phyloP scores from a whole-genome alignment of 2,888 invertebrate genomes.

The Anaspis maculata region DNA sequence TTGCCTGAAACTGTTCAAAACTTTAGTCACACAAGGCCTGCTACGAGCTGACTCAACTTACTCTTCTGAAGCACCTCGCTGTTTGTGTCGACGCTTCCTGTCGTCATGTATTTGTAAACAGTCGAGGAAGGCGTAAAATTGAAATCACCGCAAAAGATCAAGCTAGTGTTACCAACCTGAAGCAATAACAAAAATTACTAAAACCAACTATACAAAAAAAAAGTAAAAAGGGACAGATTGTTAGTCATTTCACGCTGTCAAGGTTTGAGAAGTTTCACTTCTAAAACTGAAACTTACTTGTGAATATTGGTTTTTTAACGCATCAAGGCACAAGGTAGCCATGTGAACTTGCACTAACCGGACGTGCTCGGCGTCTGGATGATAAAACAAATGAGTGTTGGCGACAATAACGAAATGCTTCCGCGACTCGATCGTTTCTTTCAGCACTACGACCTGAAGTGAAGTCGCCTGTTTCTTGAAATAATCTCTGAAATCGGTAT shows the following conservation, averaged over 20 bases:
- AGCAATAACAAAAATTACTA: conserved; percentile 4
- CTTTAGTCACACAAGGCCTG: neutral
- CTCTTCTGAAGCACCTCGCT: conserved; percentile 73
- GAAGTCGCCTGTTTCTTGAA: conserved; percentile 57
- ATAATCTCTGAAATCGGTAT: conserved; percentile 46
- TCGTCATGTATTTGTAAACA: conserved; percentile 69
- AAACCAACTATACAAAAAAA: too few relatives aligned
- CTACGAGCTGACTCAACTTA: conserved; percentile 32
- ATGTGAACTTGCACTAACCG: conserved; percentile 57
- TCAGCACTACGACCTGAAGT: conserved; percentile 49
- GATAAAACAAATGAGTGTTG: conserved; percentile 86
- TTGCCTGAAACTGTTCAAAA: conserved; percentile 48
- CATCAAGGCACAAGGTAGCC: too few relatives aligned
- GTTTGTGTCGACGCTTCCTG: conserved; percentile 53
- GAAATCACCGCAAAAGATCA: conserved; percentile 87
- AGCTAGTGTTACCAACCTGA: conserved; percentile 44
- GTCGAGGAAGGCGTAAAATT: conserved; percentile 82
- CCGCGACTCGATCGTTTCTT: conserved; percentile 29
- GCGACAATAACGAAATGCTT: conserved; percentile 50
- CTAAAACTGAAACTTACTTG: too few relatives aligned
- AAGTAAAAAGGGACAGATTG: too few relatives aligned
- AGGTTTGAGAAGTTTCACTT: too few relatives aligned
- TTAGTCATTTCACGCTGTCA: too few relatives aligned
- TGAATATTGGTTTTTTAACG: too few relatives aligned
- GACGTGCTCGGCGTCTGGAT: conserved; percentile 78